These are phyloP conservation scores for Copsychus sechellarum DNA, from an alignment of 2,113 vertebrate genomes.

Conservation along the genomic window DNA sequence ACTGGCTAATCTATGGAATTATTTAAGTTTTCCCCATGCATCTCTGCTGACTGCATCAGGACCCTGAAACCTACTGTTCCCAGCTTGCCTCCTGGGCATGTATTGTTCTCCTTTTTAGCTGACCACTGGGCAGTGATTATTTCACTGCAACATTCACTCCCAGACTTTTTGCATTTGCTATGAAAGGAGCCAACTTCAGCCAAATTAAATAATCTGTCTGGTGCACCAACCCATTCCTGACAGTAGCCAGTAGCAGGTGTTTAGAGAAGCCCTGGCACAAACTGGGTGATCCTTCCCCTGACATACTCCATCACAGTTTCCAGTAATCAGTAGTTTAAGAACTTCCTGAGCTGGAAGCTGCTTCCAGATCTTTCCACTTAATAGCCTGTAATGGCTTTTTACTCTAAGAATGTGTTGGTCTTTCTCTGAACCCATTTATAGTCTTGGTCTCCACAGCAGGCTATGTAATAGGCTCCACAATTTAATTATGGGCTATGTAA, in stretches of 20 bases:
- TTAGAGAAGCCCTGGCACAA: neutral
- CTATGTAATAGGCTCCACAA: conserved; percentile 7
- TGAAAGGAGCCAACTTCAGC: neutral
- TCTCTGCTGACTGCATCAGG: neutral
- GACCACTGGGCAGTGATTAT: neutral
- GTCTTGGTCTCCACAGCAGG: conserved; percentile 19
- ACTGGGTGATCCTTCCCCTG: neutral
- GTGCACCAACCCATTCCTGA: neutral
- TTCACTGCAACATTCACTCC: neutral
- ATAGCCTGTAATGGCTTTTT: conserved; percentile 33
- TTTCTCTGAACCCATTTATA: conserved; percentile 45
- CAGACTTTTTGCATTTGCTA: neutral
- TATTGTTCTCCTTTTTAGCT: neutral
- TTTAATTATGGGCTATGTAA: conserved; percentile 32
- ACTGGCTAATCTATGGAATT: neutral
- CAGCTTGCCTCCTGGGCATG: neutral
- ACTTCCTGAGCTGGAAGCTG: conserved; percentile 43
- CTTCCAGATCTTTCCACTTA: conserved; percentile 38
- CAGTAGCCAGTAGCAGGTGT: neutral
- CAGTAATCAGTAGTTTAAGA: conserved; percentile 48
- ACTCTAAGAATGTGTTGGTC: conserved; percentile 54
- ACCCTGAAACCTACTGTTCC: neutral
- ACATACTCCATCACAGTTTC: conserved; percentile 18
- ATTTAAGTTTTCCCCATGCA: neutral
- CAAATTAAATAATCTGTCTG: neutral